Evolutionary conservation across 2,797 vertebrate species (phyloP).

Genomic region (Thunnus albacares): DNA sequence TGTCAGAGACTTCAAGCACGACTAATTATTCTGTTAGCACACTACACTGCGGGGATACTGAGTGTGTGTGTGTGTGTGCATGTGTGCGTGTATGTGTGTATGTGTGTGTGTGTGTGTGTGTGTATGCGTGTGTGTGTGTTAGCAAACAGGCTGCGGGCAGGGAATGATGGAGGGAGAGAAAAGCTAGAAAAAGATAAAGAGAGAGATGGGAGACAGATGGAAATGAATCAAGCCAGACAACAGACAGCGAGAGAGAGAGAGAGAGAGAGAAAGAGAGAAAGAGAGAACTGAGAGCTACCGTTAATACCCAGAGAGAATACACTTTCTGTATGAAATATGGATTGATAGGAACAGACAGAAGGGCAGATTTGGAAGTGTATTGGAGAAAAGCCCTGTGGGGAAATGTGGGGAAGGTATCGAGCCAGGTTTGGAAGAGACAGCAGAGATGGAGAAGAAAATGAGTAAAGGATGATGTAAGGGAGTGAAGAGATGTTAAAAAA

Average conservation of each 20-base stretch:
- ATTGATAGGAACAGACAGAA: slow-evolving; percentile 52
- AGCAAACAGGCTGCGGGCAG: slow-evolving; percentile 40
- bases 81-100: slow-evolving; percentile 24
- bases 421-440: slow-evolving; percentile 25
- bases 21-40: slow-evolving; percentile 86
- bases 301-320: slow-evolving; percentile 61
- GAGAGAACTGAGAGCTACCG: slow-evolving; percentile 51
- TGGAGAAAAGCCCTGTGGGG: slow-evolving; percentile 38
- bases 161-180: slow-evolving; percentile 50
- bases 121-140: slow-evolving; percentile 15
- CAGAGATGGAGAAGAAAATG: slow-evolving; percentile 2
- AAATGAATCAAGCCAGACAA: slow-evolving; percentile 65
- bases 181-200: slow-evolving; percentile 51
- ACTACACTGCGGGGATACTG: slow-evolving; percentile 68
- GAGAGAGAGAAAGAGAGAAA: slow-evolving; percentile 36
- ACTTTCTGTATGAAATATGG: slow-evolving; percentile 54
- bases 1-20: slow-evolving; percentile 88
- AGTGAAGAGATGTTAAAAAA: slow-evolving; percentile 41
- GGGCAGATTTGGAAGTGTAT: slow-evolving; percentile 47
- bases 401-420: slow-evolving; percentile 23
- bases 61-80: slow-evolving; percentile 6
- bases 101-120: slow-evolving; percentile 33
- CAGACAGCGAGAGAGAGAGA: slow-evolving; percentile 30
- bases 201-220: slow-evolving; percentile 65
- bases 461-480: slow-evolving; percentile 23